Evolutionary conservation across 2,797 vertebrate genomes (phyloP).

Genomic region (Anas capensis): DNA sequence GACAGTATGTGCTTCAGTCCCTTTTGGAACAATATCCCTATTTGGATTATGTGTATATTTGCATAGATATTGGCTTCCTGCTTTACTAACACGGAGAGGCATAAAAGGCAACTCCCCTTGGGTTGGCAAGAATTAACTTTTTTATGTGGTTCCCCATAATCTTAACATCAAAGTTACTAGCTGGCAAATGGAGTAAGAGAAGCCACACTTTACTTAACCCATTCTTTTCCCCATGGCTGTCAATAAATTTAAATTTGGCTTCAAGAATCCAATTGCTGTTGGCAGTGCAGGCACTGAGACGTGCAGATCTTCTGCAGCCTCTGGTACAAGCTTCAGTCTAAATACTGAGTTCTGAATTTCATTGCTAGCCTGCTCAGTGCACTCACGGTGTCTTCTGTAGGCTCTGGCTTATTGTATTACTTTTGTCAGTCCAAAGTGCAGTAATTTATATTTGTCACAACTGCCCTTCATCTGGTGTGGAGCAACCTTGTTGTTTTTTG

Average conservation of each 20-base stretch:
- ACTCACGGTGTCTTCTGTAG: not conserved
- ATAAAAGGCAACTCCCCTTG: not conserved
- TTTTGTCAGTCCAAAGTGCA: constrained; percentile 21
- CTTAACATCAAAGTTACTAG: not conserved
- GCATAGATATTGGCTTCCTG: not conserved
- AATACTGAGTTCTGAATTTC: not conserved
- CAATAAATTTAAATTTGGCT: constrained; percentile 17
- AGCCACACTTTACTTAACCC: not conserved
- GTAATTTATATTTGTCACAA: constrained; percentile 59
- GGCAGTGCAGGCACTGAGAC: not conserved
- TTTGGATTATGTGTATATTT: not conserved
- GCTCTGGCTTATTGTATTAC: constrained; percentile 48
- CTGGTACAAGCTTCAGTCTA: not conserved
- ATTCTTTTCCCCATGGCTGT: not conserved
- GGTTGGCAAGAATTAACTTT: not conserved
- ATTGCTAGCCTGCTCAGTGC: not conserved
- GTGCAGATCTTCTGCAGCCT: not conserved
- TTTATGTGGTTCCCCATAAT: not conserved
- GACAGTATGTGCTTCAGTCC: not conserved
- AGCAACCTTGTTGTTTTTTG: constrained; percentile 12
- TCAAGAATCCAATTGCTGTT: not conserved
- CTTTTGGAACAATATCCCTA: not conserved
- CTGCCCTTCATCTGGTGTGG: constrained; percentile 27
- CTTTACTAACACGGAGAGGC: not conserved
- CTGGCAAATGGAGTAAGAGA: not conserved